phyloP scores from a whole-genome alignment of 2,888 invertebrate species.

The Belgica antarctica region DNA sequence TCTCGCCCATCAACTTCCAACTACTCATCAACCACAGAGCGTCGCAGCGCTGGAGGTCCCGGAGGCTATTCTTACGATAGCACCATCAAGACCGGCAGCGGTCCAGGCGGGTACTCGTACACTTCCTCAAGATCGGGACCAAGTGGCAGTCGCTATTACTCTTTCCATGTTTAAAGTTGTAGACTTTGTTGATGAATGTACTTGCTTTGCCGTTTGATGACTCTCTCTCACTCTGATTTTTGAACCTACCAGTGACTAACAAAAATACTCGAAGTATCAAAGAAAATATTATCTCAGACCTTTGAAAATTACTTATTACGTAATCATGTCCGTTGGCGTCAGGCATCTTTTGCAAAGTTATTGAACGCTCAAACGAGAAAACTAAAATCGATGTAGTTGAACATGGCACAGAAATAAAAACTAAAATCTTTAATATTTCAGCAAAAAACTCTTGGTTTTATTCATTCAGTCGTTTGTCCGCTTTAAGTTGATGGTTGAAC shows the following conservation, averaged over 20 bases:
- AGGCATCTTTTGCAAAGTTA: too few relatives aligned
- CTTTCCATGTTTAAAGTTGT: constrained; percentile 75
- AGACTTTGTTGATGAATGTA: background rate
- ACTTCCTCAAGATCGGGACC: constrained; percentile 78
- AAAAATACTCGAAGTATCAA: background rate
- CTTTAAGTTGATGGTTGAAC: too few relatives aligned
- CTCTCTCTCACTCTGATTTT: constrained; percentile 29
- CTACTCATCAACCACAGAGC: constrained; percentile 69
- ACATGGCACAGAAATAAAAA: background rate
- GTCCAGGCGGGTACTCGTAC: constrained; percentile 82
- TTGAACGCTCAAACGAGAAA: too few relatives aligned
- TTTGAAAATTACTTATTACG: too few relatives aligned
- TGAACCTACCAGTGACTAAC: background rate
- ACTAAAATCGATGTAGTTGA: constrained; percentile 6
- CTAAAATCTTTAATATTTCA: background rate
- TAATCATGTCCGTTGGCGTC: too few relatives aligned
- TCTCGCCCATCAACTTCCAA: constrained; percentile 60
- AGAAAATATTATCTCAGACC: constrained; percentile 1
- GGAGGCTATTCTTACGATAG: constrained; percentile 76
- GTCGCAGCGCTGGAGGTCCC: constrained; percentile 66
- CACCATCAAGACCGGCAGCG: constrained; percentile 69
- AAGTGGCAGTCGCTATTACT: constrained; percentile 81
- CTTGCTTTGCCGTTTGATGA: background rate
- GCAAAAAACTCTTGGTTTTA: too few relatives aligned
- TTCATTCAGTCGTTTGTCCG: too few relatives aligned